Percentiles rank a stretch among this genome's conserved stretches.
Evolutionary conservation across 2,113 vertebrate species (phyloP).

Genomic region (Todiramphus saurophagus): DNA sequence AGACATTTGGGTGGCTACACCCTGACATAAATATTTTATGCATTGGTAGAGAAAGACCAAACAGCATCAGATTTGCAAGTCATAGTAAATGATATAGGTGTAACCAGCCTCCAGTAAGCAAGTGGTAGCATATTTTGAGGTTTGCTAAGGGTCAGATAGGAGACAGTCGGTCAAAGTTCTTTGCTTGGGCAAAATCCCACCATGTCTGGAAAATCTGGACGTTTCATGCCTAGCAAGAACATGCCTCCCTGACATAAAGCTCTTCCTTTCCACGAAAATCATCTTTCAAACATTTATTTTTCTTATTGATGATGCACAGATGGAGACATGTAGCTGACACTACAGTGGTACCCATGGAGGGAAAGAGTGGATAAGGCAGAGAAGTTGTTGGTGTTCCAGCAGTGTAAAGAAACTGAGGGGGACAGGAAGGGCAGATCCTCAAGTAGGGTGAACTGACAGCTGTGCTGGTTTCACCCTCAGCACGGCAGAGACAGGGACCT

Average conservation of each 20-base stretch:
- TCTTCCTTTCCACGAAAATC: not conserved
- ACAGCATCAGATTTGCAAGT: not conserved
- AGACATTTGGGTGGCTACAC: not conserved
- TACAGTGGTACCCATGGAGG: not conserved
- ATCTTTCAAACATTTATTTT: not conserved
- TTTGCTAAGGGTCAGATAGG: not conserved
- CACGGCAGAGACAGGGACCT: no score
- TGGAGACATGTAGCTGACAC: not conserved
- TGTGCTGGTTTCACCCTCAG: not conserved
- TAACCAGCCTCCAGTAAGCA: not conserved
- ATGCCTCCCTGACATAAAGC: not conserved
- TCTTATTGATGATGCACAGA: not conserved
- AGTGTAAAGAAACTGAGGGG: not conserved
- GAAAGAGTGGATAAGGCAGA: not conserved
- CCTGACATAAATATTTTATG: not conserved
- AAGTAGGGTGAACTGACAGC: not conserved
- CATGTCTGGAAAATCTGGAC: not conserved
- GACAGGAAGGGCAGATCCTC: not conserved
- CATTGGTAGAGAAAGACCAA: not conserved
- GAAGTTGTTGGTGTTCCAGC: not conserved
- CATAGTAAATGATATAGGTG: not conserved
- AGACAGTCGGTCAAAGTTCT: not conserved
- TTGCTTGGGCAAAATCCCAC: not conserved
- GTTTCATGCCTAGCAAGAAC: not conserved
- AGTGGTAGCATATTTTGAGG: conserved; percentile 9